Percentiles rank a stretch among this genome's conserved stretches.
Conservation (phyloP, 2,113 vertebrate species). For the Actenoides hombroni region DNA sequence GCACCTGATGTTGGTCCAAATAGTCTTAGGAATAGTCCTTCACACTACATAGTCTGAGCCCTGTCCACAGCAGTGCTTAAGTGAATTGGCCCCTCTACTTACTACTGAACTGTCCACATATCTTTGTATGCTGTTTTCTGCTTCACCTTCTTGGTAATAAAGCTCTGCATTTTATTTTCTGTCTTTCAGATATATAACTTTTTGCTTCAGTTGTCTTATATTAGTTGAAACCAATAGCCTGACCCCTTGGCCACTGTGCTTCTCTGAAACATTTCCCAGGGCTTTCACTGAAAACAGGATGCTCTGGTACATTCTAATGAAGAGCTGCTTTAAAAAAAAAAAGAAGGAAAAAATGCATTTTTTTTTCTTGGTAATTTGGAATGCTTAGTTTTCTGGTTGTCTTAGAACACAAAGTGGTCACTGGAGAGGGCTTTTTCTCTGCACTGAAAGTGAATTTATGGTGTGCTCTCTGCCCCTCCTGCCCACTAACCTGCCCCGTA, state of each 20-base stretch:
- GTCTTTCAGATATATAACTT: not conserved
- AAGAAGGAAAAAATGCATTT: not conserved
- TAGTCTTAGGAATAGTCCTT: not conserved
- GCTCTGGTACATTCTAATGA: conserved; percentile 29
- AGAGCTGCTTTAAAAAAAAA: not conserved
- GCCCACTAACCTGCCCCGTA: not conserved
- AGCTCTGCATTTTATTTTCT: not conserved
- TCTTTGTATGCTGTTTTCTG: not conserved
- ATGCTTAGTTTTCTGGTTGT: not conserved
- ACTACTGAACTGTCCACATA: not conserved
- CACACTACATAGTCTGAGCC: not conserved
- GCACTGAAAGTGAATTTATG: not conserved
- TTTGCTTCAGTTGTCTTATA: not conserved
- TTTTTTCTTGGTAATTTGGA: not conserved
- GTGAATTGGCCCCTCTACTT: not conserved
- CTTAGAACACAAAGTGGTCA: not conserved
- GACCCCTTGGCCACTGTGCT: conserved; percentile 12
- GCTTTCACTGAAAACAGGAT: conserved; percentile 12
- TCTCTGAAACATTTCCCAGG: conserved; percentile 30
- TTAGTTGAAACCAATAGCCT: conserved; percentile 34
- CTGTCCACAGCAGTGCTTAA: not conserved
- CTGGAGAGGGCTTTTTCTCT: not conserved
- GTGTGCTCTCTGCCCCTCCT: not conserved
- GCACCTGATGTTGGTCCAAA: not conserved
- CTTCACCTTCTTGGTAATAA: not conserved